Evolutionary conservation across 2,113 vertebrate genomes (phyloP).

Genomic region (Periophthalmus modestus): DNA sequence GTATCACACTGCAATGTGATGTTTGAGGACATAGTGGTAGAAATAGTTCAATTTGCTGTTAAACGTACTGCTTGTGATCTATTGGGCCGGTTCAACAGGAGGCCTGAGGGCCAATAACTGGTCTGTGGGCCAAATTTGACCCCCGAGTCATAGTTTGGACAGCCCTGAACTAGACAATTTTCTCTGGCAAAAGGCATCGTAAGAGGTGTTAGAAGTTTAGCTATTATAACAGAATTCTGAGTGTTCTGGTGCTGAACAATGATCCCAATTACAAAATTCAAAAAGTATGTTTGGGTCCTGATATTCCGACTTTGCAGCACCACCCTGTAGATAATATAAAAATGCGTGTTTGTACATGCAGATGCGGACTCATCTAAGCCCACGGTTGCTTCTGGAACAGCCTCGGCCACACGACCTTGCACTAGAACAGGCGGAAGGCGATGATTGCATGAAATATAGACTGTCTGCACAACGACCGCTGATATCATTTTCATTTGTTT

Average conservation of each 20-base stretch:
- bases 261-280: neutral
- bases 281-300: neutral
- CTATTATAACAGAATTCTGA: too few relatives aligned
- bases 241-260: too few relatives aligned
- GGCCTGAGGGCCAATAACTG: too few relatives aligned
- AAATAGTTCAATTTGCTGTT: too few relatives aligned
- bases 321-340: neutral
- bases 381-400: neutral
- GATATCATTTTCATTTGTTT: conserved; percentile 11
- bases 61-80: too few relatives aligned
- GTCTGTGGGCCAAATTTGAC: too few relatives aligned
- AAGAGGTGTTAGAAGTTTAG: too few relatives aligned
- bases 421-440: neutral
- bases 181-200: neutral
- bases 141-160: too few relatives aligned
- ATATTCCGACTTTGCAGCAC: neutral
- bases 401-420: neutral
- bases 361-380: neutral
- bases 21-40: too few relatives aligned
- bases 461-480: neutral
- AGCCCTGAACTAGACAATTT: too few relatives aligned
- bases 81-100: too few relatives aligned
- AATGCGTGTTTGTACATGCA: neutral
- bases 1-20: too few relatives aligned
- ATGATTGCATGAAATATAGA: neutral